Evolutionary conservation across 2,797 vertebrate species (phyloP), one percentile per base, ranked within the genome.

Genomic region (Vespertilio murinus): DNA sequence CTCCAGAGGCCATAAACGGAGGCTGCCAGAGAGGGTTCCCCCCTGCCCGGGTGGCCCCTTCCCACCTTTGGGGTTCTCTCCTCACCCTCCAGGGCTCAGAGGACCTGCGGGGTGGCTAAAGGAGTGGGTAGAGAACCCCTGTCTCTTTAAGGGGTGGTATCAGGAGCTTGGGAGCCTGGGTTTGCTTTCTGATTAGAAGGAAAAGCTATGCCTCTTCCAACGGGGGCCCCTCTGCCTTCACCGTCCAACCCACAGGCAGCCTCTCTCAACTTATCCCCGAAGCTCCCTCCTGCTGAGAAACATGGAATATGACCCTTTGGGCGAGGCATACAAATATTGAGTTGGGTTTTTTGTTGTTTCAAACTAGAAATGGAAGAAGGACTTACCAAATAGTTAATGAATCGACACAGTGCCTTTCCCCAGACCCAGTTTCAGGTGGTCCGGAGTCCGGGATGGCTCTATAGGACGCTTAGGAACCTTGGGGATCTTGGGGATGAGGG

Each of bases 281-380:
- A 23, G 22, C 16, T 5, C 18, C 45, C 25, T 54, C 28, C 38
- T 59, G 14, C 13, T n/a, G 54, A 17, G 18, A 70, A 94, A 75
- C 14, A 10, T 45, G 67, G 13, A 17, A 25, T 40, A n/a, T 1
- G 17, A 69, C 59, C 40, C 77, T 74, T 47, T n/a, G 54, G 13
- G 35, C 20, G n/a, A 94, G 45, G 25, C 12, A 14, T 69, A 33
- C 61, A 80, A 91, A 75, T 65, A 52, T 2, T 67, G 9, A 74
- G 73, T 64, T 2, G 3, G 38, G 1, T 25, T 25, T 25, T 9
- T 56, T 33, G 17, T 71, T 67, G 81, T 88, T 84, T 88, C 5
- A 88, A 84, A 77, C 23, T 94, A 84, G 49, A 89, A 65, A 70
- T 71, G 59, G 75, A 84, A 95, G 65, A 38, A 86, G 92, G 61